A percentile compares a stretch with the other conserved stretches of the same genome.
These are phyloP conservation scores for Malachius bipustulatus DNA, from an alignment of 2,888 invertebrate species.

Conservation along the genomic window DNA sequence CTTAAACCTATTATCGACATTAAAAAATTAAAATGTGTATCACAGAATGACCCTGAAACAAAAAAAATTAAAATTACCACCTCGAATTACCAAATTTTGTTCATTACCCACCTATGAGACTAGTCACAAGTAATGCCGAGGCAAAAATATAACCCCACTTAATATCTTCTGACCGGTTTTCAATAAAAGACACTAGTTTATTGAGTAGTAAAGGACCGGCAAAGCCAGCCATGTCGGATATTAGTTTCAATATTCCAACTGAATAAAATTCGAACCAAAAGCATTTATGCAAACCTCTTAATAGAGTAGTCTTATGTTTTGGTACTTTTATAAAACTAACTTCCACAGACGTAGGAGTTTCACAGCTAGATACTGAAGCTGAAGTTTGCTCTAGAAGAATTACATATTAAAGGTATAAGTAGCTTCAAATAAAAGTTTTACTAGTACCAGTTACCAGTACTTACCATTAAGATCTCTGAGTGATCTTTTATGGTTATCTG, in stretches of 20 bases:
- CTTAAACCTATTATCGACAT: constrained; percentile 76
- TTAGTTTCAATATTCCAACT: constrained; percentile 70
- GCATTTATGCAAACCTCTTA: constrained; percentile 58
- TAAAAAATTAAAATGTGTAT: constrained; percentile 80
- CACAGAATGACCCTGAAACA: constrained; percentile 59
- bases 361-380: constrained; percentile 13
- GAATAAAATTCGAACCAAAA: constrained; percentile 76
- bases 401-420: neutral
- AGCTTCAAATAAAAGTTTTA: no score
- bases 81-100: constrained; percentile 5
- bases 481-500: constrained; percentile 34
- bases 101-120: constrained; percentile 51
- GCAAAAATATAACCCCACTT: constrained; percentile 56
- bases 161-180: constrained; percentile 54
- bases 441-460: neutral
- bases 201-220: constrained; percentile 82
- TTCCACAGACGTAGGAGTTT: constrained; percentile 14
- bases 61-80: constrained; percentile 5
- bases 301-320: constrained; percentile 41
- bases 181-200: constrained; percentile 65
- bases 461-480: neutral
- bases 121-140: constrained; percentile 49
- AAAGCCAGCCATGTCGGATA: constrained; percentile 75
- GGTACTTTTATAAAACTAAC: constrained; percentile 16
- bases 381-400: constrained; percentile 11